phyloP scores from a whole-genome alignment of 2,888 invertebrate genomes.

The Drosophila kuntzei region DNA sequence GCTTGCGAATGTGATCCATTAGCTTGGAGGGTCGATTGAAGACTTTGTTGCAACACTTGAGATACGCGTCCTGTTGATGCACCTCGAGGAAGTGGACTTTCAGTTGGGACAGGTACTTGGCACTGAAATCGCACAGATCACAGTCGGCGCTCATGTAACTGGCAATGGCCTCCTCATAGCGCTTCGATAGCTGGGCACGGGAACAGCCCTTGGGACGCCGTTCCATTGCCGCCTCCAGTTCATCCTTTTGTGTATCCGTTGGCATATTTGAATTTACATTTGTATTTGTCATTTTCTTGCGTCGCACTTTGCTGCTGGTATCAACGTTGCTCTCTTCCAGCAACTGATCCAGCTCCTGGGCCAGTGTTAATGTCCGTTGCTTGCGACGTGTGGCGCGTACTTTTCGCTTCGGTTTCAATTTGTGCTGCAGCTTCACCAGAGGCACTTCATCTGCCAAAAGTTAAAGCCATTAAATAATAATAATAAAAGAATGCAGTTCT shows the following conservation, averaged over 20 bases:
- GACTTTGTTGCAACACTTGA: conserved; percentile 78
- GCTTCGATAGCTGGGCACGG: conserved; percentile 65
- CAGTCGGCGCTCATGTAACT: conserved; percentile 78
- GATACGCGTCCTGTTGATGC: conserved; percentile 77
- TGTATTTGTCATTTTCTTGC: conserved; percentile 20
- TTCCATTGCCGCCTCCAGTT: conserved; percentile 57
- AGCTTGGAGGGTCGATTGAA: conserved; percentile 73
- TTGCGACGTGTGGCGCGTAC: conserved; percentile 12
- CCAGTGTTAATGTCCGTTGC: conserved; percentile 33
- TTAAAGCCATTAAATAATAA: too few species aligned
- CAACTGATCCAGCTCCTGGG: conserved; percentile 59
- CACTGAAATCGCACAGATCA: conserved; percentile 75
- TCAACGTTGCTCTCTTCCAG: conserved; percentile 31
- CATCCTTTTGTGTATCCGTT: conserved; percentile 44
- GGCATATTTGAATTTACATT: background rate
- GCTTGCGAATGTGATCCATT: conserved; percentile 80
- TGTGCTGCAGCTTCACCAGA: conserved; percentile 61
- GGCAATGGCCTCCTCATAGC: conserved; percentile 71
- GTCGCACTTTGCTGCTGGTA: conserved; percentile 28
- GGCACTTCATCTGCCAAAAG: conserved; percentile 62
- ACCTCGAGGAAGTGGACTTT: conserved; percentile 73
- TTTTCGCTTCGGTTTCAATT: conserved; percentile 59
- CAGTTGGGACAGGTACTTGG: conserved; percentile 71
- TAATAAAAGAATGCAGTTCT: too few species aligned
- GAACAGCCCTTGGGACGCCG: conserved; percentile 75